phyloP scores from a whole-genome alignment of 1,140 invertebrate genomes.

The Archivesica marissinica region DNA sequence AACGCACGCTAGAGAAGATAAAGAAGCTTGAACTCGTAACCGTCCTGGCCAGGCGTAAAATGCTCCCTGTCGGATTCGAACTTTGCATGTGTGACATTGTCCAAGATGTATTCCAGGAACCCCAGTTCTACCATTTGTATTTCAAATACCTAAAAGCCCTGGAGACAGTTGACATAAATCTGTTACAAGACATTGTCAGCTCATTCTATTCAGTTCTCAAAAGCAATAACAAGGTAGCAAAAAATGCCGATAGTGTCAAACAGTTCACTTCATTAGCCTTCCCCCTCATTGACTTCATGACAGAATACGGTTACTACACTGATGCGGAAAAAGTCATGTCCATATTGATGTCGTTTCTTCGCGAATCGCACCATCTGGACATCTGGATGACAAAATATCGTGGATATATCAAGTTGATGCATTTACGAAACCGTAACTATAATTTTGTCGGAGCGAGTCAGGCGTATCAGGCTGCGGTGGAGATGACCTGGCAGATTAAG shows the following conservation, averaged over 20 bases:
- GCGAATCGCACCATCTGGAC: slow-evolving; percentile 72
- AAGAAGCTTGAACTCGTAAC: slow-evolving; percentile 97
- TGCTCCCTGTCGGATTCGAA: slow-evolving; percentile 78
- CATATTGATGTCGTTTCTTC: slow-evolving; percentile 73
- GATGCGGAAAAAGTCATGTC: slow-evolving; percentile 75
- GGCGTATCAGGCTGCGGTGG: slow-evolving; percentile 73
- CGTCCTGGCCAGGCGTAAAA: slow-evolving; percentile 82
- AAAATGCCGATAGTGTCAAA: slow-evolving; percentile 57
- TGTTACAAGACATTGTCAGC: slow-evolving; percentile 73
- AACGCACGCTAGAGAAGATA: slow-evolving; percentile 97
- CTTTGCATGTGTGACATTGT: slow-evolving; percentile 79
- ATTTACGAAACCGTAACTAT: slow-evolving; percentile 77
- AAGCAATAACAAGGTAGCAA: slow-evolving; percentile 55
- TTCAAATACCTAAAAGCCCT: slow-evolving; percentile 77
- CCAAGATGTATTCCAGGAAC: slow-evolving; percentile 75
- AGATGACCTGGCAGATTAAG: slow-evolving; percentile 77
- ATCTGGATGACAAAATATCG: slow-evolving; percentile 77
- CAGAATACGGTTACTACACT: slow-evolving; percentile 72
- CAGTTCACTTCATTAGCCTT: slow-evolving; percentile 71
- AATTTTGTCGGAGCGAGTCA: slow-evolving; percentile 71
- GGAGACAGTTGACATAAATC: slow-evolving; percentile 69
- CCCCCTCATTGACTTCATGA: slow-evolving; percentile 73
- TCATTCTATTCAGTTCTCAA: slow-evolving; percentile 77
- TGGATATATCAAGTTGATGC: slow-evolving; percentile 78
- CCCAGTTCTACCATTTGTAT: slow-evolving; percentile 76